Conservation (phyloP, 2,888 invertebrate species). For the Protophormia terraenovae region DNA sequence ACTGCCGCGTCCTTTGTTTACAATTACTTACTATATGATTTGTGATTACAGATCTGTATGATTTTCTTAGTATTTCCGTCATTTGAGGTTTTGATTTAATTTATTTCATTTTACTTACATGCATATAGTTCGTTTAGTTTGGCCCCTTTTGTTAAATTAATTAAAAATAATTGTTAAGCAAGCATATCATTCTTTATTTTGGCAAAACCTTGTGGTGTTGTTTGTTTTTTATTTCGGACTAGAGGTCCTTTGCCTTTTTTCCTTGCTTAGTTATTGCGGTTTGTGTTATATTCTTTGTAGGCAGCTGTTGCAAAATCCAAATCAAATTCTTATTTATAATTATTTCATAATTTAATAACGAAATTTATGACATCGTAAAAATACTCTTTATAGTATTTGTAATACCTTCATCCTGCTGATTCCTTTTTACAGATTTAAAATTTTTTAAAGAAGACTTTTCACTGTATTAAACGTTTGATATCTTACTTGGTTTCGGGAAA, state of each 20-base stretch:
- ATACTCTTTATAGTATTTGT: neutral
- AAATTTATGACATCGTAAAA: conserved; percentile 27
- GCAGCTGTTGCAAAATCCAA: conserved; percentile 20
- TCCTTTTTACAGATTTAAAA: neutral
- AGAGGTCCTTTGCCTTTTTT: neutral
- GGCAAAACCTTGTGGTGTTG: neutral
- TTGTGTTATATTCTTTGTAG: neutral
- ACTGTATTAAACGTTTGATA: too few relatives aligned
- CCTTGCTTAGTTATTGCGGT: neutral
- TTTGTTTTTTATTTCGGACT: conserved; percentile 18
- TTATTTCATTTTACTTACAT: neutral
- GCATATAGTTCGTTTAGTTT: neutral
- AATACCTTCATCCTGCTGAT: neutral
- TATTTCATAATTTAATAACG: conserved; percentile 33
- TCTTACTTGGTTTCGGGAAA: neutral
- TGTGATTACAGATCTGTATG: conserved; percentile 10
- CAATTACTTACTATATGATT: conserved; percentile 45
- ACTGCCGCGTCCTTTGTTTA: conserved; percentile 47
- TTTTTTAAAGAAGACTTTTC: neutral
- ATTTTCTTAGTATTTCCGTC: neutral
- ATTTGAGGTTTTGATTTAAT: conserved; percentile 39
- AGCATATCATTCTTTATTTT: neutral
- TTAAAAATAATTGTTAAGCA: conserved; percentile 44
- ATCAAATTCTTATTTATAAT: conserved; percentile 23
- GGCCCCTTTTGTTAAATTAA: conserved; percentile 46